Evolutionary conservation across 2,113 vertebrate genomes (phyloP), one percentile per base, ranked within the genome.

Genomic region (Motacilla alba): DNA sequence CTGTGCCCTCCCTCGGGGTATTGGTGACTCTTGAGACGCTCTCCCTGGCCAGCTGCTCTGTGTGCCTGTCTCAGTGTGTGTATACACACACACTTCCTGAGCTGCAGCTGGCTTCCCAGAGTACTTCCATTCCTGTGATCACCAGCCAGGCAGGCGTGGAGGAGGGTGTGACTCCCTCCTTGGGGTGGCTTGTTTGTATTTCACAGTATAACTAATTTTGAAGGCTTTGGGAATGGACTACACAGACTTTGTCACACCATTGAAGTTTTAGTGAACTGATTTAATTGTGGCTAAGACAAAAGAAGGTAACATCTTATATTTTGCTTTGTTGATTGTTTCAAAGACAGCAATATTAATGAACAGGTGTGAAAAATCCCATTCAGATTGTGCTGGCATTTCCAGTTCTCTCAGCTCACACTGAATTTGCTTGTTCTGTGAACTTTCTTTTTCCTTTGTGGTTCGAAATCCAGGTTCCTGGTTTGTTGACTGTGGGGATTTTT

Each of bases 291-390:
- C 90, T 63, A 83, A 66, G 67, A 77, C 85, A 67, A 83, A 90
- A 73, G 63, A 83, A 64, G 44, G 56, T 39, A 90, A 59, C 2
- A 0, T 59, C 55, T 79, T 74, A 8, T 0, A 33, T 49, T 52
- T 85, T 79, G 64, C 66, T 96, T 95, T 90, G 75, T 89, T 87
- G 79, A 11, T 58, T 49, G 13, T 88, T 93, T 95, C 92, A 90
- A 92, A 97, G 64, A 72, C 74, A 69, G 5, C 2, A 2, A 4
- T 62, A 49, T 68, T 94, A 90, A 89, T 73, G 77, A 87, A 59
- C 31, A 85, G 35, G 43, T 68, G 75, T 92, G 68, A 95, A 83
- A 83, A 92, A 90, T 82, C 43, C 53, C 43, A 47, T 79, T 93
- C 9, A 76, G 39, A 49, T n/a, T 73, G 16, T 23, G 24, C 83